Conservation (phyloP, 2,113 vertebrate genomes). For the Emydocephalus ijimae region DNA sequence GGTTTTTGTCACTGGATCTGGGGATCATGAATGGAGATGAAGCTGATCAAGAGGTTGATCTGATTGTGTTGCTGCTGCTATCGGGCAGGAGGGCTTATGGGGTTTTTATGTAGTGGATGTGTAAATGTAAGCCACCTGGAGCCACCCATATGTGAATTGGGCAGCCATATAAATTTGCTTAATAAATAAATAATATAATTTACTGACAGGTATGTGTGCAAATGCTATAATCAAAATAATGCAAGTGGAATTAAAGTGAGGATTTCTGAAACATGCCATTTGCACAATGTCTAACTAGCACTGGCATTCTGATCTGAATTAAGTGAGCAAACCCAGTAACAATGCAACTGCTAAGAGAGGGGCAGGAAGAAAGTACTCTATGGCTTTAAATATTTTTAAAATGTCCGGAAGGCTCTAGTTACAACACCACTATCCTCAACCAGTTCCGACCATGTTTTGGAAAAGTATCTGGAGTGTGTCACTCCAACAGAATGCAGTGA, state of each 20-base stretch:
- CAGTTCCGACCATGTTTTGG: slow-evolving; percentile 3
- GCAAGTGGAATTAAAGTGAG: not conserved
- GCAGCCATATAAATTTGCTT: not conserved
- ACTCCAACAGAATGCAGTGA: slow-evolving; percentile 26
- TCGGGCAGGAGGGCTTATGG: not conserved
- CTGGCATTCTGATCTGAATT: slow-evolving; percentile 8
- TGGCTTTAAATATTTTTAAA: not conserved
- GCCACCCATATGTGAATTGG: not conserved
- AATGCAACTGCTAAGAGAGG: not conserved
- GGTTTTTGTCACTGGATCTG: not conserved
- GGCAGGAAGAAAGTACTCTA: not conserved
- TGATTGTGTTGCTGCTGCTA: not conserved
- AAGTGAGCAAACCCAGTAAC: not conserved
- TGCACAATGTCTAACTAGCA: not conserved
- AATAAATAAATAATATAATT: not conserved
- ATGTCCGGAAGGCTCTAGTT: not conserved
- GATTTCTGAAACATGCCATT: not conserved
- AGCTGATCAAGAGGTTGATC: not conserved
- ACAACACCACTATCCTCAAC: not conserved
- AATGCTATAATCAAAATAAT: not conserved
- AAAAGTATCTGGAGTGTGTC: slow-evolving; percentile 29
- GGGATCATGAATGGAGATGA: not conserved
- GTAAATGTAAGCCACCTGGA: not conserved
- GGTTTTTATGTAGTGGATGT: not conserved
- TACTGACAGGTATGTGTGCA: not conserved